Evolutionary conservation across 2,113 vertebrate genomes (phyloP).

Genomic region (Pelecanoides urinatrix): DNA sequence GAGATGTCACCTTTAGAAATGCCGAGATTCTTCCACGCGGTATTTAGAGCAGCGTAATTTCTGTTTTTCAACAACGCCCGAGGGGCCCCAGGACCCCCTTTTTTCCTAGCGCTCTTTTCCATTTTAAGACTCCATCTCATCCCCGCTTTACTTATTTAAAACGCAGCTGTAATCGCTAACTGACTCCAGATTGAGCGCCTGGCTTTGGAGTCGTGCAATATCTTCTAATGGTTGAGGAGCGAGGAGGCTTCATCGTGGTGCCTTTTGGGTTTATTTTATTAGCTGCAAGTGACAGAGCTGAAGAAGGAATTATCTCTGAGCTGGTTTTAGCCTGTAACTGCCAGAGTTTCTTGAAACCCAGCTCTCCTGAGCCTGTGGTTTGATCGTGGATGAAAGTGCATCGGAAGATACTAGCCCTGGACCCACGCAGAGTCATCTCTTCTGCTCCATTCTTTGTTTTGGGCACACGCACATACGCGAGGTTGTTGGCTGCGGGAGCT

Average conservation of each 20-base stretch:
- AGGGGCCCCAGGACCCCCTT: neutral
- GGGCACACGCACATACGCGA: neutral
- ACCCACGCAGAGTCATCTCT: neutral
- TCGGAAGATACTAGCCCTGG: conserved; percentile 58
- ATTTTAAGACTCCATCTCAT: neutral
- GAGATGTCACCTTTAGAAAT: neutral
- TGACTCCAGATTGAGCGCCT: neutral
- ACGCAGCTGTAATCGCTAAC: neutral
- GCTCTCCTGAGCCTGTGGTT: neutral
- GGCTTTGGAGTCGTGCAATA: neutral
- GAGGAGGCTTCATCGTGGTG: neutral
- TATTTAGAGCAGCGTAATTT: neutral
- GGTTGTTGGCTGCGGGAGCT: neutral
- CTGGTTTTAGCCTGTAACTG: conserved; percentile 16
- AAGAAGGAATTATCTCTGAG: neutral
- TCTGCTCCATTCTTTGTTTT: conserved; percentile 35
- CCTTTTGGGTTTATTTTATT: conserved; percentile 24
- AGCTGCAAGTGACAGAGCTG: conserved; percentile 12
- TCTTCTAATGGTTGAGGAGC: neutral
- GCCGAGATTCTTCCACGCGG: neutral
- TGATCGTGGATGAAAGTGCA: conserved; percentile 8
- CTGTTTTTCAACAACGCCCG: neutral
- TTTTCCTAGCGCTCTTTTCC: neutral
- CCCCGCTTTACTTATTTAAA: neutral
- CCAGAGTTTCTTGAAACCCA: neutral